Evolutionary conservation across 2,113 vertebrate genomes (phyloP).

Genomic region (Dicaeum eximium): DNA sequence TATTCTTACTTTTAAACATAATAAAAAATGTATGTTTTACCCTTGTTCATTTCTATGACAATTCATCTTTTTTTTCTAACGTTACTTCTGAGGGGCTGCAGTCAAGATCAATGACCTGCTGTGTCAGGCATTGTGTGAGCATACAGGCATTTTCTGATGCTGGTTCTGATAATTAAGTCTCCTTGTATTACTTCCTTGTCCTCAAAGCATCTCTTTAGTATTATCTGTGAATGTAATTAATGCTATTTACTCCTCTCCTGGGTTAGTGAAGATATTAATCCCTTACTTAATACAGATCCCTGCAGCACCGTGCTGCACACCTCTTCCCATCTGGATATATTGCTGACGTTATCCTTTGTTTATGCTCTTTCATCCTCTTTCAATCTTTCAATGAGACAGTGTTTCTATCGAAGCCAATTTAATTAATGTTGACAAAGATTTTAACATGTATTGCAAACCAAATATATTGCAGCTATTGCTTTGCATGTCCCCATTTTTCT

Average conservation of each 20-base stretch:
- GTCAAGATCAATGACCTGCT: neutral
- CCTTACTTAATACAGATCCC: slow-evolving; percentile 51
- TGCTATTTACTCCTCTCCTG: slow-evolving; percentile 41
- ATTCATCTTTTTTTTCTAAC: neutral
- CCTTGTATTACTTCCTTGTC: neutral
- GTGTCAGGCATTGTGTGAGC: neutral
- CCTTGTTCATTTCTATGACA: neutral
- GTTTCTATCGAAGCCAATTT: slow-evolving; percentile 1
- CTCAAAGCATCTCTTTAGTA: slow-evolving; percentile 30
- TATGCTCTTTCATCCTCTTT: slow-evolving; percentile 45
- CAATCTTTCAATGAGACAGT: slow-evolving; percentile 20
- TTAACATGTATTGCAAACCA: slow-evolving; percentile 27
- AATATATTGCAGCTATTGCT: slow-evolving; percentile 25
- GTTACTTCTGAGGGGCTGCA: neutral
- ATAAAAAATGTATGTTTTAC: neutral
- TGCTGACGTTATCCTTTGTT: slow-evolving; percentile 58
- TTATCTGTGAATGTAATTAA: slow-evolving; percentile 55
- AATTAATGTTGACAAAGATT: slow-evolving; percentile 61
- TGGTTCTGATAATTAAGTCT: slow-evolving; percentile 5
- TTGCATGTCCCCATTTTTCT: neutral
- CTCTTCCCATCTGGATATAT: slow-evolving; percentile 45
- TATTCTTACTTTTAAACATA: neutral
- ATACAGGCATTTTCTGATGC: neutral
- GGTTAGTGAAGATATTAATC: slow-evolving; percentile 52
- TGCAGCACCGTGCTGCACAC: neutral